phyloP scores from a whole-genome alignment of 2,888 invertebrate species.

The Nymphalis c-album region DNA sequence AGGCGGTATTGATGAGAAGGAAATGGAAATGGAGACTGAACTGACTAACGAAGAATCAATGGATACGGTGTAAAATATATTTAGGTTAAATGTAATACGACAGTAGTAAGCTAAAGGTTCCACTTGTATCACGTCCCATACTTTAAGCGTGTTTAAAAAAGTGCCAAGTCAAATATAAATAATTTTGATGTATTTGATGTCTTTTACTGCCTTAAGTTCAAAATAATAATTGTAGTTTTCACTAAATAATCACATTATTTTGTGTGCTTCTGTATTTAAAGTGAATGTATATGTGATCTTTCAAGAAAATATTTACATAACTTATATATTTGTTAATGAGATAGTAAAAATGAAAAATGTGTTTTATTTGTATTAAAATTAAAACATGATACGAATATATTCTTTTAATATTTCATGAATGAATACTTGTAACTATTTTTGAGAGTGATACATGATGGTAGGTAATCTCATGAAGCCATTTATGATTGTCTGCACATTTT shows the following conservation, averaged over 20 bases:
- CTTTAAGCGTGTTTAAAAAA: constrained; percentile 50
- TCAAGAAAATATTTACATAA: constrained; percentile 12
- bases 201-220: constrained; percentile 28
- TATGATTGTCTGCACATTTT: constrained; percentile 44
- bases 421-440: constrained; percentile 25
- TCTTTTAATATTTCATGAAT: constrained; percentile 6
- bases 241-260: neutral
- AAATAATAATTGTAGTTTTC: constrained; percentile 17
- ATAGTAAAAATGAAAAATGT: neutral
- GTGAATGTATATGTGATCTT: constrained; percentile 1
- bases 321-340: neutral
- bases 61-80: constrained; percentile 64
- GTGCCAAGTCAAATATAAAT: constrained; percentile 55
- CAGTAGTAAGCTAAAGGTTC: constrained; percentile 33
- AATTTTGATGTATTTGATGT: constrained; percentile 13
- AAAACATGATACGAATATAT: neutral
- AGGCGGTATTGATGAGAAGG: constrained; percentile 73
- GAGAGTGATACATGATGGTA: constrained; percentile 36
- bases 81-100: neutral
- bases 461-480: constrained; percentile 36
- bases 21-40: constrained; percentile 82
- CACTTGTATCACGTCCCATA: constrained; percentile 45
- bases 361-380: neutral
- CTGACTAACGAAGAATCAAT: constrained; percentile 73
- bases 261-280: constrained; percentile 5